Evolutionary conservation across 2,888 invertebrate genomes (phyloP).

Genomic region (Embidobia sp.): DNA sequence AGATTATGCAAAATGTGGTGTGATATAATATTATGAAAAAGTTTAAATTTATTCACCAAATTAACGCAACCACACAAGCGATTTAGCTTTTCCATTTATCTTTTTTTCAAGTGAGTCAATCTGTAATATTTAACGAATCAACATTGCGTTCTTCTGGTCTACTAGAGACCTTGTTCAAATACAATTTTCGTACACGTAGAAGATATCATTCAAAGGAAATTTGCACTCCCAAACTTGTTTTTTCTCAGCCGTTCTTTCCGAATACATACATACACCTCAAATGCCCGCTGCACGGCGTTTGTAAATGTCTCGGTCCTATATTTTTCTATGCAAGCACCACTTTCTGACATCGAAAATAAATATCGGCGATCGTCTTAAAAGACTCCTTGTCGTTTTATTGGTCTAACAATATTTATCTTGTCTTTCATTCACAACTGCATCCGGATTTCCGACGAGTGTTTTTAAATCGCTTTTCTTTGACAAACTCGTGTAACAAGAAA

Average conservation of each 20-base stretch:
- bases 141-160: too few species aligned
- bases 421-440: slow-evolving; percentile 47
- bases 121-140: too few species aligned
- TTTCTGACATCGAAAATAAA: slow-evolving; percentile 45
- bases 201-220: slow-evolving; percentile 1
- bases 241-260: not conserved
- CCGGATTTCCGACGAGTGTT: slow-evolving; percentile 47
- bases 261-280: not conserved
- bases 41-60: too few species aligned
- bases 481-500: slow-evolving; percentile 53
- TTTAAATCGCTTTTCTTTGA: slow-evolving; percentile 58
- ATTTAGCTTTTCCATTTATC: too few species aligned
- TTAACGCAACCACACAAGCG: too few species aligned
- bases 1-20: too few species aligned
- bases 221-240: not conserved
- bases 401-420: slow-evolving; percentile 53
- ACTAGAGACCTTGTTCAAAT: not conserved
- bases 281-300: not conserved
- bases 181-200: not conserved
- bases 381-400: slow-evolving; percentile 48
- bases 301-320: slow-evolving; percentile 20
- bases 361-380: slow-evolving; percentile 43
- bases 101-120: too few species aligned
- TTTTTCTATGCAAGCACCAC: slow-evolving; percentile 35
- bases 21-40: too few species aligned